Percentiles rank a stretch among this genome's conserved stretches.
phyloP scores from a whole-genome alignment of 2,113 vertebrate species.

The Mandrillus leucophaeus region DNA sequence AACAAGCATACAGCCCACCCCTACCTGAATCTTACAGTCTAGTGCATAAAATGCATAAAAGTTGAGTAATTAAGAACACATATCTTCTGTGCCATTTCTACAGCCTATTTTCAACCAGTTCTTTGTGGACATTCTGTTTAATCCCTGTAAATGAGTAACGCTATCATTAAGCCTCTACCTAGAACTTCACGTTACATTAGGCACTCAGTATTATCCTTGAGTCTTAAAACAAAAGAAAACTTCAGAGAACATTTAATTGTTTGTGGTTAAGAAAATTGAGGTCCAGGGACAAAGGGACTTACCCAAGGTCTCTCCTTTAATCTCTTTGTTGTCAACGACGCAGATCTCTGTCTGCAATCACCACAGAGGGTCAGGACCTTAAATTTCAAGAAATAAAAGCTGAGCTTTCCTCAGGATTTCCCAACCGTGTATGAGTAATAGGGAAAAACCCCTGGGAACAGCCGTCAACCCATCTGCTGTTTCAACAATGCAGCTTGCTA shows the following conservation, averaged over 20 bases:
- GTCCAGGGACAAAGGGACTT: slow-evolving; percentile 65
- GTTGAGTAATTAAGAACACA: neutral
- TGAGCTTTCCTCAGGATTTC: slow-evolving; percentile 76
- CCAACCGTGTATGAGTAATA: slow-evolving; percentile 60
- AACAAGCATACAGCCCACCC: neutral
- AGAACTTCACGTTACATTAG: neutral
- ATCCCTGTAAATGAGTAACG: neutral
- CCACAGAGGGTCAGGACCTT: neutral
- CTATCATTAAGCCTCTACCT: neutral
- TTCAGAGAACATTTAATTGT: slow-evolving; percentile 12
- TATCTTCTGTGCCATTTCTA: neutral
- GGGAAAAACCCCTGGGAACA: slow-evolving; percentile 61
- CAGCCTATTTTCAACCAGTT: neutral
- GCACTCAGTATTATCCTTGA: neutral
- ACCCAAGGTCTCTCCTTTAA: slow-evolving; percentile 45
- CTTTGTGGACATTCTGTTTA: neutral
- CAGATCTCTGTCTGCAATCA: slow-evolving; percentile 56
- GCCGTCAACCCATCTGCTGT: neutral
- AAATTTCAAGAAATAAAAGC: slow-evolving; percentile 63
- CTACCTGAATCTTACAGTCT: neutral
- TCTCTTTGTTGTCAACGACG: slow-evolving; percentile 13
- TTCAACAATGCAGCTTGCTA: neutral
- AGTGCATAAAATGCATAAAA: neutral
- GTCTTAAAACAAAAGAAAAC: neutral
- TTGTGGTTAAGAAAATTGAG: slow-evolving; percentile 50